Evolutionary conservation across 1,140 invertebrate genomes (phyloP), one percentile per base, ranked within the genome.

Genomic region (Formica selysi): DNA sequence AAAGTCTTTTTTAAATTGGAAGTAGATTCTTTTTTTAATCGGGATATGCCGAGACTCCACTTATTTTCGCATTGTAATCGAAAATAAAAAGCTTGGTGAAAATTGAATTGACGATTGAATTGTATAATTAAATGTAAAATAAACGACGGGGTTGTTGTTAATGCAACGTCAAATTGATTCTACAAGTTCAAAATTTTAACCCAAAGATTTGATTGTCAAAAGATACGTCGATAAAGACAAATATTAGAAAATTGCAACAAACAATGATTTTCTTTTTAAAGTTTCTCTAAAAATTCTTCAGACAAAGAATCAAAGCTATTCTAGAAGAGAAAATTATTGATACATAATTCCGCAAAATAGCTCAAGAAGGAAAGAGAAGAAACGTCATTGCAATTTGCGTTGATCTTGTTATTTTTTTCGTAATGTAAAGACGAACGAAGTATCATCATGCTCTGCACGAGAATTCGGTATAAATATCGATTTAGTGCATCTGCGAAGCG

Each of bases 401-500:
- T 65, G 26, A 61, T 78, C 38, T n/a, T 4, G 19, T 3, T 36
- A 59, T 29, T 54, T 80, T n/a, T 41, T 65, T 44, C 10, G 29
- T 32, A 2, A 70, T n/a, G 3, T 38, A 13, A 44, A 79, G 7
- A 1, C 19, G 16, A 44, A 13, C 10, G 1, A 32, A 70, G 26
- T 26, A 7, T 79, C 36, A 54, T 11, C 7, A 54, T 19, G 13
- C n/a, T 29, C 22, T 54, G 1, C 38, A 16, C 32, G 41, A 54
- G 11, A 68, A 36, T 70, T 70, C 16, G 36, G 54, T 70, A 65
- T 32, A 65, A 32, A 26, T 51, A 54, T 51, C 62, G 22, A n/a
- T n/a, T n/a, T n/a, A 26, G n/a, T 8, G 29, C 38, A 65, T 79
- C 13, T 2, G 19, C 41, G 4, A 68, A n/a, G 13, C 48, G 13